Percentiles rank a stretch among this genome's conserved stretches.
These are phyloP conservation scores for Mus musculus DNA, from an alignment of 2,113 vertebrate species.

Conservation along the genomic window GRCm39 chr17:62307001-62307500, in stretches of 20 bases:
- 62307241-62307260: not conserved
- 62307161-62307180: not conserved
- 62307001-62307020: not conserved
- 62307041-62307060: not conserved
- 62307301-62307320: not conserved
- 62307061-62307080: not conserved
- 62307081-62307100: not conserved
- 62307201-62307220: not conserved
- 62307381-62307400: not conserved
- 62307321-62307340: not conserved
- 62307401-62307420: not conserved
- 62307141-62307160: not conserved
- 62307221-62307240: not conserved
- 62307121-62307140: not conserved
- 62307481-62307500: not conserved
- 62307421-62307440: not conserved
- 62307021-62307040: not conserved
- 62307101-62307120: not conserved
- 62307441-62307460: not conserved
- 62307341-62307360: not conserved
- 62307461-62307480: not conserved
- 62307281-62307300: not conserved
- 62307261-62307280: not conserved
- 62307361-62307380: not conserved
- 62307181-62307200: not conserved